Evolutionary conservation across 1,140 invertebrate species (phyloP), one percentile per base, ranked within the genome.

Genomic region (Philotrypesis tridentata): DNA sequence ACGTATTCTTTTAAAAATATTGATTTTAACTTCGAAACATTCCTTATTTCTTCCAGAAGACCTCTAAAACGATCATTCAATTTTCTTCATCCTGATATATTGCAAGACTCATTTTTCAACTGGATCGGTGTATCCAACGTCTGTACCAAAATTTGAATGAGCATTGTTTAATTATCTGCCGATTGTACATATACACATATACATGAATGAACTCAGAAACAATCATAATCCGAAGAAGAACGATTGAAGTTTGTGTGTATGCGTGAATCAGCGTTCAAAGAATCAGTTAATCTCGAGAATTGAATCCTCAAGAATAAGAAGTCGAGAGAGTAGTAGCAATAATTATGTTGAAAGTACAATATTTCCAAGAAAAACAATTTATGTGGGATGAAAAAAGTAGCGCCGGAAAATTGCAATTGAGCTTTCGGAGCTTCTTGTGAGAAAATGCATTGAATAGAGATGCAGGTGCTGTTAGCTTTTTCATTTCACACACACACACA

Each of bases 401-500:
- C 63, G 2, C 63, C 23, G 25, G 8, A 29, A 14, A 65, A 14
- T 23, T 27, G 27, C 27, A 65, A 65, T 65, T 0, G 25, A 27
- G 63, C 23, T 65, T 65, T 65, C 25, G 17, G 17, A 55, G 48
- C 48, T 55, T 55, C 48, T 55, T n/a, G 21, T 17, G 48, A 71
- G 33, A 25, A 43, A 71, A 33, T 68, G 33, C 67, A 68, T 33
- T 68, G 67, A 33, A 29, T 33, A 68, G 67, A 68, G 33, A 37
- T 3, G 33, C 33, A 37, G 3, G 4, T 37, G 33, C 9, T 5
- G 33, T 37, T 37, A 2, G 29, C 29, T 68, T 33, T 68, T 68
- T 14, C 21, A 55, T 55, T 55, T 1, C 6, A 43, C 12, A 43
- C 2, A 43, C 12, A 55, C 21, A 21, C 7, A 8, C 40, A 14